phyloP scores from a whole-genome alignment of 1,140 invertebrate species.

The Branchinecta lindahli region DNA sequence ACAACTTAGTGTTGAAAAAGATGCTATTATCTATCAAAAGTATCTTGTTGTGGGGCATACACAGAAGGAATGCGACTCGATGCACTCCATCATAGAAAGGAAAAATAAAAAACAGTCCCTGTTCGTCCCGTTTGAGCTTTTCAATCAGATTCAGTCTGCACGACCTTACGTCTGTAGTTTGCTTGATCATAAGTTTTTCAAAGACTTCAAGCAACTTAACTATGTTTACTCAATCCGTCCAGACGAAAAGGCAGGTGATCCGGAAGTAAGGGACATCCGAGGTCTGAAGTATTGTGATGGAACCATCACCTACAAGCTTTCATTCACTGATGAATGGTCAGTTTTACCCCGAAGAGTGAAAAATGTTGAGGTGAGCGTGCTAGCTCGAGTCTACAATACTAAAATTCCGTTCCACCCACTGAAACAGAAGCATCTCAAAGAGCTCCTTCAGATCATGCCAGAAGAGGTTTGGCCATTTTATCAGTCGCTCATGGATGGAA shows the following conservation, averaged over 20 bases:
- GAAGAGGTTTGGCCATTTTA: too few species aligned
- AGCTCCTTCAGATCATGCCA: too few species aligned
- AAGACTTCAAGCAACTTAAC: background rate
- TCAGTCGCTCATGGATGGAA: too few species aligned
- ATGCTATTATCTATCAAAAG: background rate
- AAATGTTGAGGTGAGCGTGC: too few species aligned
- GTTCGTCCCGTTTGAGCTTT: background rate
- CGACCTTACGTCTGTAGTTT: background rate
- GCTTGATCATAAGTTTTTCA: background rate
- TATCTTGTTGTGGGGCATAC: constrained; percentile 3
- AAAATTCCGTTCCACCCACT: too few species aligned
- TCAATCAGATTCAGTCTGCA: background rate
- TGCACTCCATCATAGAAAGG: background rate
- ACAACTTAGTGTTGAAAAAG: background rate
- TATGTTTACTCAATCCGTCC: background rate
- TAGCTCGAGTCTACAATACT: too few species aligned
- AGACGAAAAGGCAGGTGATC: background rate
- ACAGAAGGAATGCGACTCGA: background rate
- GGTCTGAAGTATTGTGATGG: background rate
- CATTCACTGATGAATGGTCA: too few species aligned
- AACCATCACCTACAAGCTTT: background rate
- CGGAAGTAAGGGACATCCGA: background rate
- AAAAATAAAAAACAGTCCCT: background rate
- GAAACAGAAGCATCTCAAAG: too few species aligned
- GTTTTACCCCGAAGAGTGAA: too few species aligned